phyloP scores from a whole-genome alignment of 2,888 invertebrate genomes.

The Polylopha cassiicola region DNA sequence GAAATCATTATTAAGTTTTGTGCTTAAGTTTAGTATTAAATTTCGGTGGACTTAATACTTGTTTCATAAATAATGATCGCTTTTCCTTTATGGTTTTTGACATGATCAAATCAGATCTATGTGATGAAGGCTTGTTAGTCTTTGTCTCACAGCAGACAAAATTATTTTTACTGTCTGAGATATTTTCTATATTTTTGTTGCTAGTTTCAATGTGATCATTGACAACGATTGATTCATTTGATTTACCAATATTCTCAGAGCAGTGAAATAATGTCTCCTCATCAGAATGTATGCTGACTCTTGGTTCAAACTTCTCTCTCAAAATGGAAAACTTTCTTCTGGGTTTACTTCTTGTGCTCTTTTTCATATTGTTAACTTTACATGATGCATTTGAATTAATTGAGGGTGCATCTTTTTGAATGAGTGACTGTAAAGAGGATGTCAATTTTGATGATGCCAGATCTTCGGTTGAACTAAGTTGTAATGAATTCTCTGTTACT shows the following conservation, averaged over 20 bases:
- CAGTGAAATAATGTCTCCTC: constrained; percentile 66
- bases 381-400: constrained; percentile 39
- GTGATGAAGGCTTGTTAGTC: constrained; percentile 15
- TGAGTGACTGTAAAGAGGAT: constrained; percentile 65
- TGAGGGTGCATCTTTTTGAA: constrained; percentile 56
- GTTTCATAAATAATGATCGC: constrained; percentile 74
- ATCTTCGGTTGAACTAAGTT: constrained; percentile 50
- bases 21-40: constrained; percentile 67
- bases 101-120: constrained; percentile 29
- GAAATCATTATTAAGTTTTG: constrained; percentile 40
- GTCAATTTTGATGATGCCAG: constrained; percentile 55
- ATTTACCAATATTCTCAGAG: constrained; percentile 47
- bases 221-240: constrained; percentile 40
- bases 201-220: constrained; percentile 43
- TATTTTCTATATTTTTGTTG: constrained; percentile 28
- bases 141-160: too few species aligned
- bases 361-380: constrained; percentile 61
- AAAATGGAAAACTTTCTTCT: constrained; percentile 77
- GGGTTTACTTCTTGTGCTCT: constrained; percentile 60
- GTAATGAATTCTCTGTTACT: constrained; percentile 57
- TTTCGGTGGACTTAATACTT: constrained; percentile 77
- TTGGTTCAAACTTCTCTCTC: constrained; percentile 77
- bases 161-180: constrained; percentile 32
- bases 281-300: constrained; percentile 58
- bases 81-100: constrained; percentile 70